Conservation (phyloP, 2,797 vertebrate genomes). For the Sus cebifrons region DNA sequence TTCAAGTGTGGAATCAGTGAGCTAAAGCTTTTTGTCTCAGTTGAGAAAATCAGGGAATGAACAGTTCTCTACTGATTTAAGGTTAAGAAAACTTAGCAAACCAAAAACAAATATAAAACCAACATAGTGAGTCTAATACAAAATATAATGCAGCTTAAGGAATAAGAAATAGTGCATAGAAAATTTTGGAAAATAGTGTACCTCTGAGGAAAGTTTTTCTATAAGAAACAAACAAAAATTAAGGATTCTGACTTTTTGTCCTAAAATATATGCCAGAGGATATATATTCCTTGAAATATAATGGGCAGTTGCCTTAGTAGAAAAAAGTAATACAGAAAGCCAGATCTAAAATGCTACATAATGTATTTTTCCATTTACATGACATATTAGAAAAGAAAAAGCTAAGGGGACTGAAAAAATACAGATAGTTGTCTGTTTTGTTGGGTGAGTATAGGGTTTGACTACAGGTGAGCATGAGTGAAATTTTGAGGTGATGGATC, state of each 20-base stretch:
- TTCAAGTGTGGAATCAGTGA: not conserved
- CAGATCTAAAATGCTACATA: not conserved
- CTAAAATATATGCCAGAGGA: not conserved
- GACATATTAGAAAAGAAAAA: not conserved
- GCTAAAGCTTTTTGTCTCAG: not conserved
- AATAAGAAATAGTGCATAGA: not conserved
- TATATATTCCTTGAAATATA: not conserved
- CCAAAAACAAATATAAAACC: slow-evolving; percentile 3
- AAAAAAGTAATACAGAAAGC: not conserved
- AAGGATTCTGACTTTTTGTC: not conserved
- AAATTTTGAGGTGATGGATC: not conserved
- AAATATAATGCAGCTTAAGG: not conserved
- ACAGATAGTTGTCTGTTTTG: not conserved
- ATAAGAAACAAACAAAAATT: not conserved
- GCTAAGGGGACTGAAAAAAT: not conserved
- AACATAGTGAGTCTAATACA: not conserved
- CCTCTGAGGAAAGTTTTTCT: not conserved
- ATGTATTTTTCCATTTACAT: not conserved
- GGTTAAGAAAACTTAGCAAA: slow-evolving; percentile 11
- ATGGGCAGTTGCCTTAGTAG: not conserved
- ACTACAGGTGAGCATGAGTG: not conserved
- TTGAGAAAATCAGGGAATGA: not conserved
- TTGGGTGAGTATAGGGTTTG: not conserved
- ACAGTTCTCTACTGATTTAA: not conserved
- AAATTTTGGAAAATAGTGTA: not conserved